These are phyloP conservation scores for Cynopterus sphinx DNA, from an alignment of 2,797 vertebrate species.

Conservation along the genomic window DNA sequence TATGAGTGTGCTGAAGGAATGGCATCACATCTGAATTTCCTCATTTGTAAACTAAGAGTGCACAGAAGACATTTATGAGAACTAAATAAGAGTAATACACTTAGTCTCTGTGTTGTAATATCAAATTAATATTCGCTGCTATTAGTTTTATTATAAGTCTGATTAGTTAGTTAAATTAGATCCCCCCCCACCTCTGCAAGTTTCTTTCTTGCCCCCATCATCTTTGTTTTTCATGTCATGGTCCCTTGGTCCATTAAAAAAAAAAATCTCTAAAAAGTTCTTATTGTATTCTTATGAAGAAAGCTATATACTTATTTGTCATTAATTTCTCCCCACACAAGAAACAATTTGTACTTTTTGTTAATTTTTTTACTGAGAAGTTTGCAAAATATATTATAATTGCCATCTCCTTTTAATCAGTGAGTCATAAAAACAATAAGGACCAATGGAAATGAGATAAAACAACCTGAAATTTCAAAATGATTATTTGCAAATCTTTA, in stretches of 20 bases:
- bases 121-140: background rate
- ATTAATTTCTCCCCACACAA: background rate
- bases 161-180: background rate
- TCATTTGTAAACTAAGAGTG: background rate
- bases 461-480: background rate
- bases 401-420: background rate
- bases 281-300: background rate
- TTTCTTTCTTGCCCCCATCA: background rate
- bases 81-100: background rate
- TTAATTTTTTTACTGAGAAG: background rate
- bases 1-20: background rate
- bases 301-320: background rate
- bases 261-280: background rate
- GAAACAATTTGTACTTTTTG: background rate
- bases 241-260: background rate
- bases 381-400: slow-evolving; percentile 1
- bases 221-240: background rate
- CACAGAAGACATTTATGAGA: background rate
- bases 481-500: background rate
- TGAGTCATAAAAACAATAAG: background rate
- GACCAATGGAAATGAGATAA: background rate
- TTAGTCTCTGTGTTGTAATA: background rate
- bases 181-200: too few relatives aligned
- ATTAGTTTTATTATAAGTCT: background rate
- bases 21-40: background rate